Percentiles rank a stretch among this genome's conserved stretches.
These are phyloP conservation scores for Ophion ventricosus DNA, from an alignment of 2,888 invertebrate species.

Conservation along the genomic window DNA sequence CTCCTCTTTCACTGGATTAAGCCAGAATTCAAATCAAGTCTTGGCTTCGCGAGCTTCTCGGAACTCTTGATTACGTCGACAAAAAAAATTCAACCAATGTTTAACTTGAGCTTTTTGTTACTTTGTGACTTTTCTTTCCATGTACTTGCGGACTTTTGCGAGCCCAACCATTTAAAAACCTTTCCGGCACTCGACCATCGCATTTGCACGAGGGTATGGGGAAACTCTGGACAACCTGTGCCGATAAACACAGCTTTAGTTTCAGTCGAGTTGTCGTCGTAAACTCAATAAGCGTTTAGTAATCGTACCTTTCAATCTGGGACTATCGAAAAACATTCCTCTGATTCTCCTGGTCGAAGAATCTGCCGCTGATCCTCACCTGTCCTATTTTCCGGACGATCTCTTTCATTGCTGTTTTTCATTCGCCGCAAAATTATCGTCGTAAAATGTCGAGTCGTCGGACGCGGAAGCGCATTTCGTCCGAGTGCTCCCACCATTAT, in stretches of 20 bases:
- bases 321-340: not conserved
- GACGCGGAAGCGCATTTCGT: constrained; percentile 25
- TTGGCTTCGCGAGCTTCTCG: not conserved
- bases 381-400: not conserved
- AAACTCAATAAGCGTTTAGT: not conserved
- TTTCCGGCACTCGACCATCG: not conserved
- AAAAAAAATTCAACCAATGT: not conserved
- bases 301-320: not conserved
- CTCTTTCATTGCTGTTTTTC: constrained; percentile 6
- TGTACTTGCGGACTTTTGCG: not conserved
- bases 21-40: not conserved
- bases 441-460: constrained; percentile 22
- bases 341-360: not conserved
- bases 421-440: constrained; percentile 13
- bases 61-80: not conserved
- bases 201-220: not conserved
- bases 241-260: not conserved
- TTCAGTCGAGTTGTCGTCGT: not conserved
- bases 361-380: no score
- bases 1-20: not conserved
- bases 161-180: not conserved
- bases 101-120: not conserved
- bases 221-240: not conserved
- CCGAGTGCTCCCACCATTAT: constrained; percentile 40
- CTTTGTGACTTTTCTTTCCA: not conserved